Evolutionary conservation across 2,797 vertebrate genomes (phyloP), one percentile per base, ranked within the genome.

Genomic region (Danio albolineatus): DNA sequence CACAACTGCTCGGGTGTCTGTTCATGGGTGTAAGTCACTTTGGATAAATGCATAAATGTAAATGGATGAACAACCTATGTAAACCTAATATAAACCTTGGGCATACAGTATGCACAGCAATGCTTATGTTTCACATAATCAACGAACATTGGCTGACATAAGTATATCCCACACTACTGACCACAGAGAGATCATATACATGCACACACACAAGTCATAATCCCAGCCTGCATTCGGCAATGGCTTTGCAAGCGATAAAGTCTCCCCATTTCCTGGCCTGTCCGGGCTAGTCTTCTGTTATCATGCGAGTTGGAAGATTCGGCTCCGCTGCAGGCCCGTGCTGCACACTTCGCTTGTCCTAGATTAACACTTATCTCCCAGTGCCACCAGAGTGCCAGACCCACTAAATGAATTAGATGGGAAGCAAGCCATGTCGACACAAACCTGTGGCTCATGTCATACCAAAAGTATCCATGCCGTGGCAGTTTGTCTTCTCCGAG

Each of bases 321-420:
- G 44, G 65, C 59, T 82, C 60, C 10, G n/a, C 60, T 60, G 36
- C 46, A 16, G 73, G 72, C 61, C 44, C 49, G 19, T 73, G 65
- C 60, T 39, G 71, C 60, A 72, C 78, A 79, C 69, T 71, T 62
- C 62, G 54, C 67, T 54, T 78, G 73, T 69, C 62, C 64, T 49
- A 78, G 83, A 86, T 86, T 86, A 83, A 81, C 66, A 85, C 81
- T 85, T 83, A 85, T 82, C 83, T 85, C 21, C 61, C 48, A 56
- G 10, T 56, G 67, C 69, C 48, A 66, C 76, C 77, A 73, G 66
- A 62, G 83, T 56, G 46, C 82, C 78, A 78, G 65, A 73, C 39
- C 60, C 51, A 73, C 64, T 79, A 81, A 84, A 83, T 83, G 81
- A 82, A 81, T 79, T 74, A 70, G 57, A 57, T 44, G 53, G 80